Base-by-base conservation (phyloP, 2,113 vertebrate genomes). In the Sakesphorus luctuosus region DNA sequence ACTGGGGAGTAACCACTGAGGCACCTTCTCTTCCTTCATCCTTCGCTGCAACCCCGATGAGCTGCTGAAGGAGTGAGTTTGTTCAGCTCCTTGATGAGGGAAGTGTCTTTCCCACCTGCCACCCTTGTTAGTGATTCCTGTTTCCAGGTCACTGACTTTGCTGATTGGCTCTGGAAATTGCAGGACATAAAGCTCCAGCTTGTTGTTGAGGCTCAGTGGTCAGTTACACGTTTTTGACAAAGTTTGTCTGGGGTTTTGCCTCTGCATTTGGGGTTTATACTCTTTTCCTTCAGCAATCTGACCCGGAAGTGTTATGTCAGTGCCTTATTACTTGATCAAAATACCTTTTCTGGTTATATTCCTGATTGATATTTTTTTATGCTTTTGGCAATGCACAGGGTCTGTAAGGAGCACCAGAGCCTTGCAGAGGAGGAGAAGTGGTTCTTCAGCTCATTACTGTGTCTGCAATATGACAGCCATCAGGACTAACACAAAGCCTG, bases 121-220 rank as follows among this genome's bases (percentile, higher is more conserved):
- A 11, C 20, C 23, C 24, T 11, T n/a, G 18, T 21, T 38, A 13
- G n/a, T 35, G 17, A 46, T 50, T 35, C 38, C 23, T n/a, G 31
- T 43, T 66, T 18, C 20, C 21, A 29, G 21, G 23, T 25, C 33
- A 4, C 58, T 24, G 28, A 18, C 40, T 15, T 24, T 69, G 29
- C 33, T 47, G 49, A 3, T 25, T 50, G 21, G 11, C 29, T 29
- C n/a, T 69, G 46, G 67, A 36, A 69, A 49, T 13, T 28, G 46
- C 11, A 9, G 7, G 38, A n/a, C 18, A n/a, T 13, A 62, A 49
- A 52, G 9, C n/a, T 78, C 29, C 18, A 26, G 31, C 11, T 44
- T 0, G 0, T n/a, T 25, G 11, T 10, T 52, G 40, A 13, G 0
- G 1, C 19, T 43, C 13, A 38, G 3, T 6, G 52, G 24, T 6